Percentiles rank a stretch among this genome's conserved stretches.
These are phyloP conservation scores for Orthosia cruda DNA, from an alignment of 2,888 invertebrate species.

Conservation along the genomic window DNA sequence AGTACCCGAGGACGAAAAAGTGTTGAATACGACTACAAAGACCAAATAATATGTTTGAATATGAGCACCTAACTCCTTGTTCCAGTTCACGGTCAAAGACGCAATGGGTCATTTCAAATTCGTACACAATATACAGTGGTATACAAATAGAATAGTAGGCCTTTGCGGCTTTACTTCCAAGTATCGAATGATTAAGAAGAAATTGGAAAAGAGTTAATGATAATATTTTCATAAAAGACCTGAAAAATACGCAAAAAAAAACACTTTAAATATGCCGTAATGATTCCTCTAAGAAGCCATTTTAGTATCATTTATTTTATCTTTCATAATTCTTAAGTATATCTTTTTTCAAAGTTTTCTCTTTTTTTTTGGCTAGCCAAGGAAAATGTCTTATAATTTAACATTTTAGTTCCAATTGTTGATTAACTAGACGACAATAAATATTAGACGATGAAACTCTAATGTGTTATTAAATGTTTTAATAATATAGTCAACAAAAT, in stretches of 20 bases:
- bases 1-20: constrained; percentile 11
- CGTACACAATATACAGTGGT: background rate
- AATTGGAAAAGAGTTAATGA: background rate
- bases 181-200: background rate
- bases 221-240: background rate
- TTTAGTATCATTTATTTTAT: background rate
- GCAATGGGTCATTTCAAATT: constrained; percentile 4
- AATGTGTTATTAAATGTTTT: background rate
- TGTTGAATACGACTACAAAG: constrained; percentile 38
- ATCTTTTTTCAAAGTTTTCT: no score
- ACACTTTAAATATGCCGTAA: no score
- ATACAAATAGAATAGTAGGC: no score
- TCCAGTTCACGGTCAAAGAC: constrained; percentile 45
- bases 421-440: background rate
- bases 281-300: background rate
- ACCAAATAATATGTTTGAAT: constrained; percentile 23
- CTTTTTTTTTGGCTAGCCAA: no score
- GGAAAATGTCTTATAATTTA: background rate
- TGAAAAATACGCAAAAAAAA: background rate
- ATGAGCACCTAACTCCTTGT: constrained; percentile 1
- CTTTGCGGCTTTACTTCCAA: background rate
- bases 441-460: no score
- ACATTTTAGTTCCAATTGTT: background rate
- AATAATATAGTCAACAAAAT: background rate
- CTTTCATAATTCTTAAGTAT: no score